Base-by-base conservation (phyloP, 2,797 vertebrate species). In the Glossophaga mutica region DNA sequence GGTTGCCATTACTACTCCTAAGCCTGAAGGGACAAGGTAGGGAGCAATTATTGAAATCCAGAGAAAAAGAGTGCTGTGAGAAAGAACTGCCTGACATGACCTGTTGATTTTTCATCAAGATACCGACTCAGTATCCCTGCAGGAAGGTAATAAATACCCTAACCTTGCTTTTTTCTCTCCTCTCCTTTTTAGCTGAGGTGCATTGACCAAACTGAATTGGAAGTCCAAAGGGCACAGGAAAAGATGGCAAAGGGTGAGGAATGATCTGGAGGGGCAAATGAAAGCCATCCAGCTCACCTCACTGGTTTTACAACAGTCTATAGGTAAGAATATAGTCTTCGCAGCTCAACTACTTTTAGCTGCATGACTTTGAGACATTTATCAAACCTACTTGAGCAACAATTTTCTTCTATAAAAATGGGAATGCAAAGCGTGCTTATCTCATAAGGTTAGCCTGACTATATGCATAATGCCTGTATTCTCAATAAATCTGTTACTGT, bases 41-140 rank as follows among this genome's bases (percentile, higher is more conserved):
- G 9, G 8, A 34, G 9, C 3, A 59, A 14, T 19, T 22, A n/a
- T 32, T 24, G 8, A 9, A 52, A 37, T 32, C 42, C 50, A 52
- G 21, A 37, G 46, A 83, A 48, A 48, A 37, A 86, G 42, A 12
- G 2, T 34, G 22, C 46, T 37, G 2, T 11, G 9, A 22, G n/a
- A 24, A 52, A 42, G n/a, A 29, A 15, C 4, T 24, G 16, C 18
- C n/a, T 24, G 24, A 8, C 2, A 1, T 0, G 1, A 34, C 11
- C 22, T 59, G 15, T 34, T 29, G 44, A 39, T 26, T 46, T 46
- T 42, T n/a, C 55, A 46, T 32, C 4, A 3, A 44, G 79, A n/a
- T 11, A 83, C 34, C 12, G 19, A 22, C 26, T 68, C 34, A 11
- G 8, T 46, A 4, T 70, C 44, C 26, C 87, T 62, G 11, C 6